Evolutionary conservation across 2,113 vertebrate species (phyloP).

Genomic region (Paralichthys olivaceus): DNA sequence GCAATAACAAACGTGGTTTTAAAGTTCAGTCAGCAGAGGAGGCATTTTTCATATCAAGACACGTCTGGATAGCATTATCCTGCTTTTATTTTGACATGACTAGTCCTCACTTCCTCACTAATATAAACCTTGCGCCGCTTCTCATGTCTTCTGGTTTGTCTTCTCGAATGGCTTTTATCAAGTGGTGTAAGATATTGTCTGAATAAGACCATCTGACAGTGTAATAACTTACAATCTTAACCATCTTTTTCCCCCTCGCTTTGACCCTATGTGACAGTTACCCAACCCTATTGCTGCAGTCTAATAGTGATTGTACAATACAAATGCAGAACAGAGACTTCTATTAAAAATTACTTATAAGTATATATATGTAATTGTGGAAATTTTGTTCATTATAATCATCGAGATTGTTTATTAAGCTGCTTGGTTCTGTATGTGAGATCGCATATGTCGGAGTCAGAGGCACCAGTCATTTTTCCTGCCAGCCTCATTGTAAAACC

Average conservation of each 20-base stretch:
- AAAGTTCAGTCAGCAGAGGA: neutral
- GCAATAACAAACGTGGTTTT: neutral
- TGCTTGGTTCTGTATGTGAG: too few species aligned
- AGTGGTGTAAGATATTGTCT: neutral
- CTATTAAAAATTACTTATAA: neutral
- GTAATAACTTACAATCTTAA: too few species aligned
- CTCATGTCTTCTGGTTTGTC: neutral
- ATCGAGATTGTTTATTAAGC: neutral
- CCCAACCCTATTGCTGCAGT: too few species aligned
- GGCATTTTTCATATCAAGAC: neutral
- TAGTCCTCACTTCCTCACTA: slow-evolving; percentile 42
- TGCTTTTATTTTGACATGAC: slow-evolving; percentile 59
- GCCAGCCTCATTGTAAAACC: too few species aligned
- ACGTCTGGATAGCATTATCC: slow-evolving; percentile 63
- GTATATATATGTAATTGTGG: too few species aligned
- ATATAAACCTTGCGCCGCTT: slow-evolving; percentile 48
- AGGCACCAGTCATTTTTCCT: too few species aligned
- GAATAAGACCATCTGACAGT: neutral
- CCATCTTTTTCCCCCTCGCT: neutral
- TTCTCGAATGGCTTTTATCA: neutral
- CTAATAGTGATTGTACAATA: neutral
- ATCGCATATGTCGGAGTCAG: too few species aligned
- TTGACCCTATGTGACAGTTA: neutral
- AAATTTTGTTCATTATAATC: neutral
- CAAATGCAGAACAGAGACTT: neutral